Base-by-base conservation (phyloP, 2,113 vertebrate species). In the Ellobius talpinus region DNA sequence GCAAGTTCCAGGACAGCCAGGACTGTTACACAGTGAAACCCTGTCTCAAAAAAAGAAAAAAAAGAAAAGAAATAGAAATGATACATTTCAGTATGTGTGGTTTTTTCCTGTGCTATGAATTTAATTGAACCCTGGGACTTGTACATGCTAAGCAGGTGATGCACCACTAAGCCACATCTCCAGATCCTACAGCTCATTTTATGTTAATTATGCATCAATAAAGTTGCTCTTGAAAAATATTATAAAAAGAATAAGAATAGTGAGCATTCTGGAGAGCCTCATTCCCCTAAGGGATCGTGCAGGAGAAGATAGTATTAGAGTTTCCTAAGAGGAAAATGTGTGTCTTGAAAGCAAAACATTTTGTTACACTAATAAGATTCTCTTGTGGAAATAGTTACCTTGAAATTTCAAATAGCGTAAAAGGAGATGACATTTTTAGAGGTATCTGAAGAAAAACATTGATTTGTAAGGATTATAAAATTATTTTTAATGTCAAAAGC, bases 321-420 rank as follows among this genome's bases (percentile, higher is more conserved):
- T 47, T 63, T 9, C 52, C 63, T 63, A 91, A 47, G 7, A 21
- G 26, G 2, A 45, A 23, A 17, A 3, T 33, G 4, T 92, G 24
- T 81, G 29, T 95, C 96, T 91, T 55, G 50, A 92, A 95, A 97
- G 87, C 24, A 88, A 85, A 90, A 61, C 39, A 55, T 79, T 74
- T 92, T 95, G 36, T 72, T 42, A 26, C 36, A 63, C 65, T 79
- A 36, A 23, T 68, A 42, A 89, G 73, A 58, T 93, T 93, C 61
- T 17, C 73, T 94, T 89, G 39, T 58, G 76, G 72, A 65, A 90
- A 85, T 73, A 73, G 73, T 87, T 91, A 39, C 47, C 90, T 93
- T 89, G 31, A 84, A 87, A 73, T 96, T 90, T 92, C 45, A 66
- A 96, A 73, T 45, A 86, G 19, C 33, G 29, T 89, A 52, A 89